A percentile compares a stretch with the other conserved stretches of the same genome.
phyloP scores from a whole-genome alignment of 2,797 vertebrate species.

The Delichon dasypus region DNA sequence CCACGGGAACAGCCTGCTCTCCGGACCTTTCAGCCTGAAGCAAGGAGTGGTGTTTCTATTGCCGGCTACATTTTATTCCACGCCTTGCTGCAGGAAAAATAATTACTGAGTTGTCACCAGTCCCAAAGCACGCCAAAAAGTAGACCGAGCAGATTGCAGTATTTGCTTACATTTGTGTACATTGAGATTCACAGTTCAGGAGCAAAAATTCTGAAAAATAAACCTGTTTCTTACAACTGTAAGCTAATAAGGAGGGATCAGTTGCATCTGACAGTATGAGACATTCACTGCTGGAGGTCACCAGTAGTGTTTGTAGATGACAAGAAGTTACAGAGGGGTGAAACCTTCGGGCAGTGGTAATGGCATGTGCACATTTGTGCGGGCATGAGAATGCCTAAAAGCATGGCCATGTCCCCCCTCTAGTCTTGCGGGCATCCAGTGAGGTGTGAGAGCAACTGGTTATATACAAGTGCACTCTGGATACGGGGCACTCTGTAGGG shows the following conservation, averaged over 20 bases:
- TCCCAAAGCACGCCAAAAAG: neutral
- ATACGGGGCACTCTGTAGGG: neutral
- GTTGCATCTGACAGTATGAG: neutral
- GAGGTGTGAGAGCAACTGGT: no score
- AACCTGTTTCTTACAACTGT: neutral
- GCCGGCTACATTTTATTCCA: neutral
- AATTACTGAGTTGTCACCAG: neutral
- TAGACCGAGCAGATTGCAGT: neutral
- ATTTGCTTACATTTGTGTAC: neutral
- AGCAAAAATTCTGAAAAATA: neutral
- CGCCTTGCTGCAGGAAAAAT: neutral
- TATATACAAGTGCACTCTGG: accelerated
- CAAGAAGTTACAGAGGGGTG: neutral
- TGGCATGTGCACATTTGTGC: neutral
- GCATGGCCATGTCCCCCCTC: accelerated
- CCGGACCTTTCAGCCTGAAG: no score
- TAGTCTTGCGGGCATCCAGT: accelerated
- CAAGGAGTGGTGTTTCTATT: accelerated
- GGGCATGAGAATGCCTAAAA: neutral
- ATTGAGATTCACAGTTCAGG: neutral
- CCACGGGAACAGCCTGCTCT: accelerated
- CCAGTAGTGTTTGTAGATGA: no score
- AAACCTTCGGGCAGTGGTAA: neutral
- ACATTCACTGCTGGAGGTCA: neutral
- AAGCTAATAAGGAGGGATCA: neutral